A percentile compares a stretch with the other conserved stretches of the same genome.
Conservation (phyloP, 2,797 vertebrate species). For the Xenopus petersii region DNA sequence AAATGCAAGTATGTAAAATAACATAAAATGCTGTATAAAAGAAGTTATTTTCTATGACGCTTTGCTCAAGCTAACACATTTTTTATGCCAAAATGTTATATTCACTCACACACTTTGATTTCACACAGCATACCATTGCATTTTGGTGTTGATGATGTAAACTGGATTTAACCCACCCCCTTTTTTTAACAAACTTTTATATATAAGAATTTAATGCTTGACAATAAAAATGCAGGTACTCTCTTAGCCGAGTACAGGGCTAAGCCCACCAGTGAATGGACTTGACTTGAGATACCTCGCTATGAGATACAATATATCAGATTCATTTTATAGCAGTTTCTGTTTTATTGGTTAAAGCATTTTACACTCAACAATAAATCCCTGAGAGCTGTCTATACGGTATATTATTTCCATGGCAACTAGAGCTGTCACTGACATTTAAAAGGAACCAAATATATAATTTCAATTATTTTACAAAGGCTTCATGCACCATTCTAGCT, state of each 20-base stretch:
- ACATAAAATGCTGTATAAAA: no score
- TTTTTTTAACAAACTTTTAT: no score
- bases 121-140: no score
- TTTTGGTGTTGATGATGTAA: no score
- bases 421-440: slow-evolving; percentile 23
- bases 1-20: no score
- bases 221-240: no score
- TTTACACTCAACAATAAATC: slow-evolving; percentile 32
- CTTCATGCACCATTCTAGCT: not conserved
- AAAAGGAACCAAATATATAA: slow-evolving; percentile 21
- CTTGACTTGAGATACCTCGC: not conserved
- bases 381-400: slow-evolving; percentile 8
- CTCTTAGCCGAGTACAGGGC: not conserved
- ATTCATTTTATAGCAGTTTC: slow-evolving; percentile 4
- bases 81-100: no score
- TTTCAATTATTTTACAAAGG: slow-evolving; percentile 13
- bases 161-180: no score
- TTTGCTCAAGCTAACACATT: no score
- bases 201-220: no score
- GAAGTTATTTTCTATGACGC: no score
- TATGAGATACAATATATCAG: not conserved
- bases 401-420: slow-evolving; percentile 41
- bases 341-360: slow-evolving; percentile 33
- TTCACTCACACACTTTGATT: no score
- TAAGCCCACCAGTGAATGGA: not conserved